phyloP scores from a whole-genome alignment of 2,797 vertebrate species.

The Acrossocheilus wenchowensis region DNA sequence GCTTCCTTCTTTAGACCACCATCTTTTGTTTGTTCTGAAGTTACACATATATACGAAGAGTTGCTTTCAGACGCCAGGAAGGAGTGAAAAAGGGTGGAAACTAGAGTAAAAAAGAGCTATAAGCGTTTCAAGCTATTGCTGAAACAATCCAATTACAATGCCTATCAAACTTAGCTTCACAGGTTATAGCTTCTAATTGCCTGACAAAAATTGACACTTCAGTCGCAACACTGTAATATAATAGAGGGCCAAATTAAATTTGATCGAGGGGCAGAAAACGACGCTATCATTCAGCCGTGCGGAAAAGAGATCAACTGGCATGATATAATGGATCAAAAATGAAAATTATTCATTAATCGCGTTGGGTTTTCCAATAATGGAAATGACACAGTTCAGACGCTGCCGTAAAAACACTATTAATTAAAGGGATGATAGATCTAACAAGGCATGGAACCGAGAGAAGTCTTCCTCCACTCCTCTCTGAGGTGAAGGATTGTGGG shows the following conservation, averaged over 20 bases:
- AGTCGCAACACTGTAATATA: constrained; percentile 99
- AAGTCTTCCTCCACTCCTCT: constrained; percentile 77
- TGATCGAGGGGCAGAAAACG: constrained; percentile 99
- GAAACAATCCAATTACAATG: constrained; percentile 99
- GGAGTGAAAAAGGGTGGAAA: constrained; percentile 34
- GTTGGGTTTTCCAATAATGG: constrained; percentile 96
- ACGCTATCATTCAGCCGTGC: constrained; percentile 92
- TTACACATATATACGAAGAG: constrained; percentile 68
- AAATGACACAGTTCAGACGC: constrained; percentile 98
- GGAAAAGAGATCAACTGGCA: constrained; percentile 95
- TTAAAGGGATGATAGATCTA: constrained; percentile 99
- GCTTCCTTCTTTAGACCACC: constrained; percentile 46
- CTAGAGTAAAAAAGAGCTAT: constrained; percentile 72
- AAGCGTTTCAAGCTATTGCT: constrained; percentile 93
- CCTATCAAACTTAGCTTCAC: constrained; percentile 99
- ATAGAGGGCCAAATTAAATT: constrained; percentile 99
- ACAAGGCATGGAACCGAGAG: constrained; percentile 90
- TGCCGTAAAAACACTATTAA: constrained; percentile 99
- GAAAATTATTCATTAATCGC: constrained; percentile 99
- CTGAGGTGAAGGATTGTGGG: constrained; percentile 76
- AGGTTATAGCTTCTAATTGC: constrained; percentile 99
- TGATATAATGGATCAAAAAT: constrained; percentile 97
- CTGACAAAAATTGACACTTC: constrained; percentile 99
- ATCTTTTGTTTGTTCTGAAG: constrained; percentile 74
- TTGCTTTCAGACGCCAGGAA: constrained; percentile 79